A percentile compares a stretch with the other conserved stretches of the same genome.
Conservation (phyloP, 2,797 vertebrate genomes). For the Dryobates pubescens region DNA sequence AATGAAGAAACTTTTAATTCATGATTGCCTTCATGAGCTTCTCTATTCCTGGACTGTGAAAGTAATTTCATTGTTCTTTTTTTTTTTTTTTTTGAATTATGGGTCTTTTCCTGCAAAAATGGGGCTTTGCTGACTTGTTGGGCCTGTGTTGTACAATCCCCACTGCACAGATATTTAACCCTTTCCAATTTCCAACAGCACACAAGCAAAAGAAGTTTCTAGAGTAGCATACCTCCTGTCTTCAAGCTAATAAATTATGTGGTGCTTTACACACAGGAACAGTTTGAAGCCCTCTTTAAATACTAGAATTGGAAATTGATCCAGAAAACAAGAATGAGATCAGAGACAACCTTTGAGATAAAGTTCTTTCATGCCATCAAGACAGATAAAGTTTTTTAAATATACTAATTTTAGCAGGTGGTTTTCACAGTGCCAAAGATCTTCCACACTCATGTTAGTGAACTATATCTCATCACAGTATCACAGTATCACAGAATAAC, state of each 20-base stretch:
- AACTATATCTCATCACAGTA: background rate
- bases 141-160: background rate
- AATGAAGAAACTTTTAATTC: constrained; percentile 10
- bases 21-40: background rate
- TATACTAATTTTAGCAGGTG: background rate
- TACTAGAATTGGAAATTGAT: constrained; percentile 30
- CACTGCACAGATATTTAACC: background rate
- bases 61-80: background rate
- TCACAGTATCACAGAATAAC: too few relatives aligned
- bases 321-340: constrained; percentile 25
- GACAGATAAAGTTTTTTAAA: constrained; percentile 34
- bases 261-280: constrained; percentile 16
- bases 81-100: background rate
- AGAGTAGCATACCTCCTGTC: background rate
- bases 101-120: background rate
- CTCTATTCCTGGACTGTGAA: background rate
- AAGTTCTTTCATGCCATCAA: constrained; percentile 37
- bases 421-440: background rate
- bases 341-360: constrained; percentile 40
- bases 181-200: background rate
- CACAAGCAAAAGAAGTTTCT: background rate
- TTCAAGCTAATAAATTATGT: background rate
- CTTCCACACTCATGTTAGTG: background rate
- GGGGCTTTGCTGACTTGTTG: background rate
- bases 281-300: constrained; percentile 51